phyloP scores from a whole-genome alignment of 2,888 invertebrate species.

The Polydrusus pterygomalis region DNA sequence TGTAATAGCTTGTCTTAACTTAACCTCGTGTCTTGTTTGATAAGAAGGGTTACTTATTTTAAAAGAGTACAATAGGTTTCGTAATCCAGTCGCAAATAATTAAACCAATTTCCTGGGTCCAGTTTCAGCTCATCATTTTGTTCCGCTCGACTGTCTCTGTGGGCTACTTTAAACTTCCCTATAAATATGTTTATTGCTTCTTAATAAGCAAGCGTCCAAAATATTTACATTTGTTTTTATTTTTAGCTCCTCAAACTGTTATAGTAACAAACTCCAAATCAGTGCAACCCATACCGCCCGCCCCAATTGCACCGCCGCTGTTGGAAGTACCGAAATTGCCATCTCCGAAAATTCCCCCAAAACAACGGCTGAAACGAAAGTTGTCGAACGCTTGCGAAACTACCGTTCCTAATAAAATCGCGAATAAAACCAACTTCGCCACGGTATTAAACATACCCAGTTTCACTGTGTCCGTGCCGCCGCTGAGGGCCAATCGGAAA shows the following conservation, averaged over 20 bases:
- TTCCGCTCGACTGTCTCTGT: too few relatives aligned
- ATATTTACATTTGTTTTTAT: neutral
- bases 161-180: too few relatives aligned
- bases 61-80: too few relatives aligned
- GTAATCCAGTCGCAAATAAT: too few relatives aligned
- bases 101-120: too few relatives aligned
- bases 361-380: constrained; percentile 32
- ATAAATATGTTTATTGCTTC: too few relatives aligned
- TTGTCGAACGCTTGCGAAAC: constrained; percentile 9
- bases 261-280: constrained; percentile 30
- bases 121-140: too few relatives aligned
- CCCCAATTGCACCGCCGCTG: neutral
- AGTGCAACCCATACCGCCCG: neutral
- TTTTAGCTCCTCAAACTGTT: constrained; percentile 29
- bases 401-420: constrained; percentile 25
- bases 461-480: constrained; percentile 60
- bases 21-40: too few relatives aligned
- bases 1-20: too few relatives aligned
- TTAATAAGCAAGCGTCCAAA: too few relatives aligned
- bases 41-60: too few relatives aligned
- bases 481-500: constrained; percentile 61
- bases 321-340: constrained; percentile 34
- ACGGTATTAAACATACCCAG: constrained; percentile 70
- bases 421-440: constrained; percentile 54
- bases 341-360: constrained; percentile 22